Percentiles rank a stretch among this genome's conserved stretches.
phyloP scores from a whole-genome alignment of 2,888 invertebrate genomes.

The Ctena decussata region DNA sequence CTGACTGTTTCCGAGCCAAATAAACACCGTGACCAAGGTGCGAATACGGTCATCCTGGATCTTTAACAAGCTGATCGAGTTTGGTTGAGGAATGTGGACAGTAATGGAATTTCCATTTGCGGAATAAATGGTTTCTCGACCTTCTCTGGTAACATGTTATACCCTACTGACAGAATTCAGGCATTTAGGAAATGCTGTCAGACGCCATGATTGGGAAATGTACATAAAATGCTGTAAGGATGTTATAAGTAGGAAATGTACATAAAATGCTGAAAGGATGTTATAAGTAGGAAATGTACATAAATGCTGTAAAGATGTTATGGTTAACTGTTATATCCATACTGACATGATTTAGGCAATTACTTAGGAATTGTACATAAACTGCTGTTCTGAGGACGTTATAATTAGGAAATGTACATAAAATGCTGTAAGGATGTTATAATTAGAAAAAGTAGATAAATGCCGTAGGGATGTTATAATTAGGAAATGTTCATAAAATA shows the following conservation, averaged over 20 bases:
- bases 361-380: too few species aligned
- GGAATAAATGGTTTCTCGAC: neutral
- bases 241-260: neutral
- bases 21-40: neutral
- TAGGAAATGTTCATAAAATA: neutral
- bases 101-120: neutral
- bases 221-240: neutral
- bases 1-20: neutral
- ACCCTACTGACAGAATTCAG: neutral
- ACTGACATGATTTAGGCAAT: too few species aligned
- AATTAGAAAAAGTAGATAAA: neutral
- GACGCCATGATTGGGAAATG: neutral
- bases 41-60: neutral
- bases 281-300: neutral
- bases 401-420: neutral
- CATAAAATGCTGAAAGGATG: neutral
- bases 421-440: neutral
- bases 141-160: neutral
- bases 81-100: neutral
- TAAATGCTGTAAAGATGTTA: neutral
- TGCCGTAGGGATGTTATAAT: neutral
- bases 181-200: neutral
- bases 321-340: neutral
- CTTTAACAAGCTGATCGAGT: neutral
- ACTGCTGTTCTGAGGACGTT: too few species aligned